Evolutionary conservation across 2,113 vertebrate genomes (phyloP).

Genomic region (Entelurus aequoreus): DNA sequence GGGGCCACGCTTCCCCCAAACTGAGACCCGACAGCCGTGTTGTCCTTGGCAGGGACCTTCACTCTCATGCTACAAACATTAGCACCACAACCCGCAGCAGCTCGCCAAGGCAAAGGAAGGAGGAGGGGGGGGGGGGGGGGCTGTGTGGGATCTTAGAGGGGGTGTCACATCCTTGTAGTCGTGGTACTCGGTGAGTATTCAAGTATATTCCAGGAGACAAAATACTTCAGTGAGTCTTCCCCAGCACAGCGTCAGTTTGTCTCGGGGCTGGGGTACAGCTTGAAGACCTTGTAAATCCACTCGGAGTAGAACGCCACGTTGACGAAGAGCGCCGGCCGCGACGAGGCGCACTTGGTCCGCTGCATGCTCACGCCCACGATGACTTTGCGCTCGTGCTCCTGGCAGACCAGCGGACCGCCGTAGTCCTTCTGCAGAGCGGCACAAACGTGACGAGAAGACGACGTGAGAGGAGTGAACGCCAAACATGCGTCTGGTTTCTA

Average conservation of each 20-base stretch:
- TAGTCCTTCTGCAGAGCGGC: conserved; percentile 79
- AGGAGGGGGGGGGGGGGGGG: no score
- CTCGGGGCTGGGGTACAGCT: conserved; percentile 64
- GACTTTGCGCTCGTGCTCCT: conserved; percentile 85
- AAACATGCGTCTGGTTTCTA: no score
- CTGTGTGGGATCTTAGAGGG: no score
- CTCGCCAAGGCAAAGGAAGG: no score
- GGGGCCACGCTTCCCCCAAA: conserved; percentile 69
- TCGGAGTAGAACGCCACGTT: conserved; percentile 90
- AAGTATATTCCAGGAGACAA: conserved; percentile 74
- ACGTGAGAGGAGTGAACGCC: neutral
- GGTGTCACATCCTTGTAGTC: no score
- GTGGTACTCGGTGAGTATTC: conserved; percentile 43
- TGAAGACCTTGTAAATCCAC: conserved; percentile 94
- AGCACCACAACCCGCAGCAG: conserved; percentile 50
- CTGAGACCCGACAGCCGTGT: conserved; percentile 59
- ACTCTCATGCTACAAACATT: conserved; percentile 62
- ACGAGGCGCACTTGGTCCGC: conserved; percentile 86
- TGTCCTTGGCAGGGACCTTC: conserved; percentile 60
- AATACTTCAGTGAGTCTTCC: conserved; percentile 27
- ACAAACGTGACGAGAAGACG: neutral
- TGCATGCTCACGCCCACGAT: conserved; percentile 90
- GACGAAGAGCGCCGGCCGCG: conserved; percentile 87
- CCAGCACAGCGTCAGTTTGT: conserved; percentile 45
- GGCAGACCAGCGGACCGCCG: conserved; percentile 90